phyloP scores from a whole-genome alignment of 2,888 invertebrate species.

The Mimas tiliae region DNA sequence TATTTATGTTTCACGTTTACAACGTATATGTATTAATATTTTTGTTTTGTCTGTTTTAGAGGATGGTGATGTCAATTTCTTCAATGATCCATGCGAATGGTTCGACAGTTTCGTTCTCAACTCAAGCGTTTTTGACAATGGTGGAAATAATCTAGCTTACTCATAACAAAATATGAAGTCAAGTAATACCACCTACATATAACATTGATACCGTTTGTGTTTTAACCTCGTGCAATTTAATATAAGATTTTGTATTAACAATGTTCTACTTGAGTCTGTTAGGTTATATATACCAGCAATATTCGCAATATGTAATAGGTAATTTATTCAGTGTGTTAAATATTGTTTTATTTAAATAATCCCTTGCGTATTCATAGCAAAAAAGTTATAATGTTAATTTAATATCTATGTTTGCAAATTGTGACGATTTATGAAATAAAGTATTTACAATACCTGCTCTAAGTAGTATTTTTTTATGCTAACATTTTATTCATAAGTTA shows the following conservation, averaged over 20 bases:
- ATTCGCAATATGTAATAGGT: not conserved
- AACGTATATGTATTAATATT: not conserved
- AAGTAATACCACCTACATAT: too few species aligned
- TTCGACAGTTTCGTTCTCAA: not conserved
- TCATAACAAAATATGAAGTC: not conserved
- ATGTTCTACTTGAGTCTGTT: not conserved
- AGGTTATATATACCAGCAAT: not conserved
- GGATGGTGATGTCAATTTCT: not conserved
- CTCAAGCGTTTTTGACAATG: not conserved
- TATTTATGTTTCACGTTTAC: not conserved
- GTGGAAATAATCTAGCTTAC: not conserved
- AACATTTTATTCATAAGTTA: too few species aligned
- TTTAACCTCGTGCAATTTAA: not conserved
- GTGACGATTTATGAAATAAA: not conserved
- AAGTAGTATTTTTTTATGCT: too few species aligned
- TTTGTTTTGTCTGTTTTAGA: not conserved
- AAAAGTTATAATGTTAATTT: not conserved
- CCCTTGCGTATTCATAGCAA: not conserved
- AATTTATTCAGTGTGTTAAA: not conserved
- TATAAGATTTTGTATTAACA: not conserved
- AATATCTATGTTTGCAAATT: not conserved
- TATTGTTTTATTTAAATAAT: not conserved
- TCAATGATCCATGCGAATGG: constrained; percentile 6
- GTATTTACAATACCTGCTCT: not conserved
- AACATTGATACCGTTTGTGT: too few species aligned